Evolutionary conservation across 2,888 invertebrate species (phyloP), one percentile per base, ranked within the genome.

Genomic region (Metacarcinus magister): DNA sequence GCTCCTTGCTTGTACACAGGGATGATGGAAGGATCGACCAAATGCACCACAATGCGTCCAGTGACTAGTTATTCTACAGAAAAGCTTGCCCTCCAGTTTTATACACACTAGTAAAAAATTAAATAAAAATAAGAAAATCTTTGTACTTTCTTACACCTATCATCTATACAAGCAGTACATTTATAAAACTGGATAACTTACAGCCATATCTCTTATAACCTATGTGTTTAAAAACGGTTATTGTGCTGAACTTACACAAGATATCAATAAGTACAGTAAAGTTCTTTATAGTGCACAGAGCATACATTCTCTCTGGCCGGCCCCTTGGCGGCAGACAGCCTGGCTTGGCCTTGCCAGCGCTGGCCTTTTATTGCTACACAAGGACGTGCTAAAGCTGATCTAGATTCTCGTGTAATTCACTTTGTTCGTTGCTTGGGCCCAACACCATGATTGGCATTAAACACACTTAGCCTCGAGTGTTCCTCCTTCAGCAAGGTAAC

Each of bases 91-190:
- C 95, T 93, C 95, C 87, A 48, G 82, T 90, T 90, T 60, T 87
- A 95, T 93, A 95, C 93, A 93, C 92, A 93, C 93, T 46, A 93
- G 93, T 93, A 95, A 75, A 95, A 95, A 92, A 93, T 75, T 93
- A 93, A 93, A 93, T 93, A 89, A 54, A 95, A 75, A 54, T 82
- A 54, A 89, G 92, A 96, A 96, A 94, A 94, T 92, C 92, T 96
- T 96, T 96, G 96, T 96, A 95, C 94, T 93, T 95, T 95, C 96
- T 96, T 96, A 96, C 94, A 94, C 48, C 96, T 96, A 96, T 94
- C 75, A 96, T 96, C 94, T 96, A 96, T 94, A 94, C 94, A 94
- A 96, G 92, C 87, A 93, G 95, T 95, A 95, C 95, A 95, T 89
- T 95, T 95, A 95, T 89, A 95, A 87, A 95, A 95, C 39, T 95